Evolutionary conservation across 2,113 vertebrate species (phyloP), one percentile per base, ranked within the genome.

Genomic region (Motacilla alba): DNA sequence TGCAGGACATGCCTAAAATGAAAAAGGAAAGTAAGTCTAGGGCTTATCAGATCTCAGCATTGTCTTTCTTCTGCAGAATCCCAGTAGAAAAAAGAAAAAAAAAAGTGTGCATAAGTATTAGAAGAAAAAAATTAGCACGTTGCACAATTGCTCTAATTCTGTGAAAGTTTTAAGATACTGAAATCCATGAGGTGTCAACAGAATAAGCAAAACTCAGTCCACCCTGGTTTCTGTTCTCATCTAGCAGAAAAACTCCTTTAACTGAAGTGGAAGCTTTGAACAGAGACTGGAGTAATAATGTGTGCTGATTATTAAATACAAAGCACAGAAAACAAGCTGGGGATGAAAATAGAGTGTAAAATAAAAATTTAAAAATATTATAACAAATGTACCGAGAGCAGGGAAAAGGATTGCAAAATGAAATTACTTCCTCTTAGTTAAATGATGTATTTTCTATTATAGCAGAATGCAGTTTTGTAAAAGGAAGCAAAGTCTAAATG

Each of bases 391-490:
- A 90, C 82, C 37, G 41, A 76, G 74, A 76, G 37, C 73, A 49
- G 58, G 68, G 53, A 66, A 90, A 92, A 93, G 31, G 17, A 53
- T 53, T 89, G 73, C 35, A 70, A 85, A 94, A 92, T 92, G 76
- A 86, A 92, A 96, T 90, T 74, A 90, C 62, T 67, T 73, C 83
- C 79, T 94, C 81, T 90, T 72, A 74, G 80, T 84, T 96, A 92
- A 95, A 72, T 90, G 88, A 89, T 89, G 18, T 84, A 63, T 95
- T 92, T 96, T 86, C 69, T 94, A 33, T 78, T 93, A 80, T 3
- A 70, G 69, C 35, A 83, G 68, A 93, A 92, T 69, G 41, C 11
- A 67, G 52, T 83, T 95, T 80, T 90, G 73, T 90, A 59, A 72
- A 63, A 83, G 76, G 76, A 86, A 93, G 39, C 4, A 19, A 87